A percentile compares a stretch with the other conserved stretches of the same genome.
Conservation (phyloP, 2,888 invertebrate genomes). For the Drosophila anomalata region DNA sequence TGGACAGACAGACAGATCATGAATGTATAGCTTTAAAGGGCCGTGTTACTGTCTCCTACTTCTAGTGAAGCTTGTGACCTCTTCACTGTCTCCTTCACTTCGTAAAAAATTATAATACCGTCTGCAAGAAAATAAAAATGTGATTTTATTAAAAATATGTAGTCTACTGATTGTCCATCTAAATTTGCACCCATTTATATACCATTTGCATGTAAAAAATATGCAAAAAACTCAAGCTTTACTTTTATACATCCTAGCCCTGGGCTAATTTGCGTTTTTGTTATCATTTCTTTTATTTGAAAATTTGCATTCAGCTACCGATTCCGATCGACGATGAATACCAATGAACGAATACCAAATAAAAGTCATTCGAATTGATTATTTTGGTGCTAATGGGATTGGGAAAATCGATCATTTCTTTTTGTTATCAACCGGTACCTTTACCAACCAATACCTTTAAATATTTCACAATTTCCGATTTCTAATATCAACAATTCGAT, state of each 20-base stretch:
- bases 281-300: conserved; percentile 5
- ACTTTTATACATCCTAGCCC: conserved; percentile 15
- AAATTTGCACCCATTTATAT: not conserved
- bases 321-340: conserved; percentile 14
- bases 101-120: no score
- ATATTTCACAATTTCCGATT: conserved; percentile 27
- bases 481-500: conserved; percentile 42
- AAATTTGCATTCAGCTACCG: conserved; percentile 20
- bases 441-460: not conserved
- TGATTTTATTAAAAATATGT: no score
- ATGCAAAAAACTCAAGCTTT: conserved; percentile 1
- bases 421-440: not conserved
- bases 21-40: no score
- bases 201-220: not conserved
- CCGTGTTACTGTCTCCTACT: no score
- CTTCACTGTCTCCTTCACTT: no score
- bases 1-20: no score
- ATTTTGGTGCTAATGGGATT: conserved; percentile 27
- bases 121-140: no score
- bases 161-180: not conserved
- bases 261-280: conserved; percentile 8
- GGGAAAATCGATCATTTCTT: conserved; percentile 17
- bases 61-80: no score
- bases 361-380: conserved; percentile 40
- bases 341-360: conserved; percentile 10